These are phyloP conservation scores for Dromococcyx pavoninus DNA, from an alignment of 2,797 vertebrate species.

Conservation along the genomic window DNA sequence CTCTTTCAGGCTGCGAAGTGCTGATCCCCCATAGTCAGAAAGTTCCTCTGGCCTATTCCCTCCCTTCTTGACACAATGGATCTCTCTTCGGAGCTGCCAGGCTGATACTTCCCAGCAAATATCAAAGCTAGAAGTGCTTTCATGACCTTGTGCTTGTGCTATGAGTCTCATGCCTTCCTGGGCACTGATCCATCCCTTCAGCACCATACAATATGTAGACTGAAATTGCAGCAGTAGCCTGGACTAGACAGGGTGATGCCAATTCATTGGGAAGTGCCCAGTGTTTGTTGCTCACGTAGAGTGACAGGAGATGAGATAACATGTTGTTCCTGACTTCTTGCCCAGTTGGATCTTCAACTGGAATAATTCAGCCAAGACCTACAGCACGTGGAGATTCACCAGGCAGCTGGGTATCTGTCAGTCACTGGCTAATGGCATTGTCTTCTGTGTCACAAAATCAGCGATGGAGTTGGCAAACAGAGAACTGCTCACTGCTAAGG, in stretches of 20 bases:
- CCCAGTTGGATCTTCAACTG: not conserved
- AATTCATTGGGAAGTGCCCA: not conserved
- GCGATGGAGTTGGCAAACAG: not conserved
- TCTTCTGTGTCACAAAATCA: not conserved
- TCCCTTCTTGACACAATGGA: not conserved
- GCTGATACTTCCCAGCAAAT: not conserved
- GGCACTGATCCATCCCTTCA: not conserved
- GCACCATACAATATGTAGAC: rapidly evolving
- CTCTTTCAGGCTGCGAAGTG: not conserved
- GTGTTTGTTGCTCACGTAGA: rapidly evolving
- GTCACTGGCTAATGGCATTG: not conserved
- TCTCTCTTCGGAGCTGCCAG: not conserved
- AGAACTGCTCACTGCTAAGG: not conserved
- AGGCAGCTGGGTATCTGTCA: not conserved
- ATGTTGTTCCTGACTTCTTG: not conserved
- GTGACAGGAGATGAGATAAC: rapidly evolving
- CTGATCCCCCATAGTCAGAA: not conserved
- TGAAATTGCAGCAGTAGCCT: not conserved
- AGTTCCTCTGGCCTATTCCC: not conserved
- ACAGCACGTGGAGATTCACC: not conserved
- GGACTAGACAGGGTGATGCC: not conserved
- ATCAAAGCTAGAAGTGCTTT: not conserved
- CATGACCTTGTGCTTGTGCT: not conserved
- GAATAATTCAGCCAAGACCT: not conserved
- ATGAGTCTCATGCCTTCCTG: not conserved